Percentiles rank a stretch among this genome's conserved stretches.
Evolutionary conservation across 30 jellyfish, hydroid and myxozoan species (phyloP).

Genomic region (Aurelia coerulea): DNA sequence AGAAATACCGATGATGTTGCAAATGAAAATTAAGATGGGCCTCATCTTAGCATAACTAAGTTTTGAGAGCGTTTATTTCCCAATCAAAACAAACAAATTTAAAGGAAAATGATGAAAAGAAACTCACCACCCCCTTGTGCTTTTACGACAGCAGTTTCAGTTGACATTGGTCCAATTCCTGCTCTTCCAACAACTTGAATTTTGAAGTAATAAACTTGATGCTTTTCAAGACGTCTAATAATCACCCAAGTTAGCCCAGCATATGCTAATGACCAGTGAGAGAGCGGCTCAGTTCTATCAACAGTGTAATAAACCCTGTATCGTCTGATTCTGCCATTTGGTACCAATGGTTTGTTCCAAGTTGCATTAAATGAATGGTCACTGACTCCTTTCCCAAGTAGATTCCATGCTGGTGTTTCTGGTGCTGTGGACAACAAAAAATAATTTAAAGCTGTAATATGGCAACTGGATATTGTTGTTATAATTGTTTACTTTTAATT

Average conservation of each 20-base stretch:
- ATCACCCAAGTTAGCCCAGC: slow-evolving; percentile 56
- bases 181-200: slow-evolving; percentile 75
- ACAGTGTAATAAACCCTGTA: slow-evolving; percentile 65
- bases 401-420: slow-evolving; percentile 69
- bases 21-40: no score
- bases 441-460: no score
- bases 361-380: slow-evolving; percentile 68
- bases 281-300: slow-evolving; percentile 43
- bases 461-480: no score
- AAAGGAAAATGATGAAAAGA: neutral
- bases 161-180: slow-evolving; percentile 88
- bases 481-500: no score
- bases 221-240: slow-evolving; percentile 40
- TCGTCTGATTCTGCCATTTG: slow-evolving; percentile 72
- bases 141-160: slow-evolving; percentile 63
- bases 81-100: no score
- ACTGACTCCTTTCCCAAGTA: slow-evolving; percentile 65
- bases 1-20: no score
- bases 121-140: slow-evolving; percentile 79
- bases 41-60: no score
- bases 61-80: no score
- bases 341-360: slow-evolving; percentile 62
- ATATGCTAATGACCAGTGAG: slow-evolving; percentile 59
- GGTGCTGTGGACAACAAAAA: slow-evolving; percentile 36
- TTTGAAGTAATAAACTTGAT: slow-evolving; percentile 70